These are phyloP conservation scores for Podarcis siculus DNA, from an alignment of 2,797 vertebrate species.

Conservation along the genomic window DNA sequence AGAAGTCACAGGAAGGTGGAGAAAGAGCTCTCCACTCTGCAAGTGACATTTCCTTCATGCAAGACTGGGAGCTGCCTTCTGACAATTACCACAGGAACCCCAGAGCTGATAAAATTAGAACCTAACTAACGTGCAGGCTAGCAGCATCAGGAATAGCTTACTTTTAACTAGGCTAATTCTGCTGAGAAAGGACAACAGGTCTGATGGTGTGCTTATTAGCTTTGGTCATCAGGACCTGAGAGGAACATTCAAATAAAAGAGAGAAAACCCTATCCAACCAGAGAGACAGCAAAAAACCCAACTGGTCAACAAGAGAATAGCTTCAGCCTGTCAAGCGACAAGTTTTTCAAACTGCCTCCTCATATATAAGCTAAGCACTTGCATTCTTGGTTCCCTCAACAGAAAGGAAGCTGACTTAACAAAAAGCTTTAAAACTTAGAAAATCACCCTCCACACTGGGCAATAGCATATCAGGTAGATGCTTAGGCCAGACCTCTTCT, in stretches of 20 bases:
- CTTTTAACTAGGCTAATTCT: no score
- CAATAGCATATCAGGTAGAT: background rate
- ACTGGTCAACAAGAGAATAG: conserved; percentile 40
- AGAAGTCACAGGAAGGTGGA: no score
- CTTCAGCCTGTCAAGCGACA: background rate
- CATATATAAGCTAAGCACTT: background rate
- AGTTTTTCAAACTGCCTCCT: background rate
- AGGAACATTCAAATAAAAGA: conserved; percentile 47
- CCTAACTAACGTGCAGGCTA: no score
- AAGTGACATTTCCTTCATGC: no score
- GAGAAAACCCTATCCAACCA: conserved; percentile 13
- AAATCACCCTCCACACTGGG: background rate
- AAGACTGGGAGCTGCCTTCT: no score
- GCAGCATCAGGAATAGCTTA: no score
- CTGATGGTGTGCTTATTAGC: no score
- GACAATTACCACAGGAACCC: no score
- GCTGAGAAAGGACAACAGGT: no score
- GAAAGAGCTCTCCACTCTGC: no score
- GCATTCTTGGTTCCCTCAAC: background rate
- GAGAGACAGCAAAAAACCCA: conserved; percentile 5
- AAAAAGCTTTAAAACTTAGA: background rate
- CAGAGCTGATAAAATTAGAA: no score
- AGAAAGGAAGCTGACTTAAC: background rate
- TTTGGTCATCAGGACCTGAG: conserved; percentile 23
- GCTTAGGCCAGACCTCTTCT: background rate